Evolutionary conservation across 2,797 vertebrate genomes (phyloP), one percentile per base, ranked within the genome.

Genomic region (Eupleurogrammus muticus): DNA sequence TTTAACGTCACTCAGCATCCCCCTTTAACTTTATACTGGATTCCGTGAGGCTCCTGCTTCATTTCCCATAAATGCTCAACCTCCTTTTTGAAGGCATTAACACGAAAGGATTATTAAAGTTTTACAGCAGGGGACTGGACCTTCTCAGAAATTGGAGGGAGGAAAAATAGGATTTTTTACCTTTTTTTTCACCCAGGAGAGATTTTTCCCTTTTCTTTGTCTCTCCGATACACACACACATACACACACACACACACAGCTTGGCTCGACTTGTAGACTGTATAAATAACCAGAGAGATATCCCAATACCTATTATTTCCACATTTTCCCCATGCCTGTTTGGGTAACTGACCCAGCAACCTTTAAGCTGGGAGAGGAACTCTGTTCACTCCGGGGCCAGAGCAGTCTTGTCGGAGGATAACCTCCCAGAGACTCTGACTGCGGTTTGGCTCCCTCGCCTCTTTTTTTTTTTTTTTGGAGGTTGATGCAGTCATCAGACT

Each of bases 371-470:
- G 42, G 35, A 55, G 38, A 70, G 16, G 61, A 61, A 49, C 28
- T 56, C 47, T 19, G 64, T 32, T 83, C 55, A 23, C 32, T 32
- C 54, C 12, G 1, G 47, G 65, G 40, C 77, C 54, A 35, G 21
- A 58, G 44, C 5, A 2, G 48, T 20, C 71, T 50, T 81, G 78
- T 81, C 74, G 65, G 16, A 65, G 66, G 67, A 49, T 69, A 66
- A 75, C 73, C 68, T 81, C 53, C 71, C 49, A 57, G 48, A 70
- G 62, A 35, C 46, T 65, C 20, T 34, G 40, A 63, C 66, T 79
- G 75, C 70, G 79, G 80, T 81, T 85, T 85, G 83, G 80, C 77
- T 75, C 46, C 14, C 34, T 65, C 48, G 7, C 51, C 67, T 58
- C 70, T 55, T 51, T n/a, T n/a, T n/a, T n/a, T n/a, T n/a, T n/a